Conservation (phyloP, 2,113 vertebrate species). For the Nothobranchius furzeri region DNA sequence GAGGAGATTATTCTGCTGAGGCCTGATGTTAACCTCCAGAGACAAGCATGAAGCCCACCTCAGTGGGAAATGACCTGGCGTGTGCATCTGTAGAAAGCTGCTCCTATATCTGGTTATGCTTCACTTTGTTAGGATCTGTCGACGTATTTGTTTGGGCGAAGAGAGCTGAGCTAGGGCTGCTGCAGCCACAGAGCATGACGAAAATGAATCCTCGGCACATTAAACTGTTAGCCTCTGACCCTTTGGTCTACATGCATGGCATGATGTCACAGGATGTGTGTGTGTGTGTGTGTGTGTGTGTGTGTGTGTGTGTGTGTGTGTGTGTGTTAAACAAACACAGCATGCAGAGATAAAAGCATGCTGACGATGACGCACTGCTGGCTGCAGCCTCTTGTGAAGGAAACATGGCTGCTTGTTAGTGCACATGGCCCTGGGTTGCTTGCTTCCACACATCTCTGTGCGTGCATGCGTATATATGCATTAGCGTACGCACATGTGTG, state of each 20-base stretch:
- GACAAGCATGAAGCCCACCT: constrained; percentile 20
- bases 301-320: not conserved
- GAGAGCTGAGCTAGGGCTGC: constrained; percentile 41
- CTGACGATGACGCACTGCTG: constrained; percentile 58
- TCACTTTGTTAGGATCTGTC: constrained; percentile 1
- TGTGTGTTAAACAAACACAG: constrained; percentile 2
- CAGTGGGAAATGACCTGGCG: constrained; percentile 26
- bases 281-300: constrained; percentile 15
- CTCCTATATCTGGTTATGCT: constrained; percentile 22
- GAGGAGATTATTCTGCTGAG: constrained; percentile 3
- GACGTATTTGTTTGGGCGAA: constrained; percentile 11
- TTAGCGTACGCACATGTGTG: constrained; percentile 13
- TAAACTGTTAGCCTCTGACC: constrained; percentile 61
- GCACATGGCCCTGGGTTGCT: constrained; percentile 69
- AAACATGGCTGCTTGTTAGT: constrained; percentile 74
- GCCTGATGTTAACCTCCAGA: constrained; percentile 22
- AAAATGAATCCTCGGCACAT: constrained; percentile 50
- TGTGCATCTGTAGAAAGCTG: constrained; percentile 18
- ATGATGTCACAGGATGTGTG: constrained; percentile 60
- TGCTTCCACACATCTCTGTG: constrained; percentile 56
- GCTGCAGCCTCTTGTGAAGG: constrained; percentile 62
- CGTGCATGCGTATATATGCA: constrained; percentile 13
- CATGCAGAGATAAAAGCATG: constrained; percentile 31
- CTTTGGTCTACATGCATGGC: constrained; percentile 52
- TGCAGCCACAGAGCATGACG: constrained; percentile 43